Base-by-base conservation (phyloP, 2,888 invertebrate genomes). In the Rhagonycha lutea region DNA sequence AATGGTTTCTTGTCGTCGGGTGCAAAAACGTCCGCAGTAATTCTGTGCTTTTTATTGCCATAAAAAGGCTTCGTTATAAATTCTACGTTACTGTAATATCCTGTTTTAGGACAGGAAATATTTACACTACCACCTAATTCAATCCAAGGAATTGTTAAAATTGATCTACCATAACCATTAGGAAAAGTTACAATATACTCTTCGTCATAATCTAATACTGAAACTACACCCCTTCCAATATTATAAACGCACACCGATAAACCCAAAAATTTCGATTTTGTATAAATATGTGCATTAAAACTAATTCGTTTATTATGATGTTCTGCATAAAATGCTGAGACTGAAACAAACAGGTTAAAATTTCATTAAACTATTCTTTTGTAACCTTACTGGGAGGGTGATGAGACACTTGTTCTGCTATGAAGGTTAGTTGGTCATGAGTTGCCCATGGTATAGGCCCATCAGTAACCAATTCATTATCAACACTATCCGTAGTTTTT, bases 321-420 rank as follows among this genome's bases (percentile, higher is more conserved):
- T 87, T 99, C 99, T 18, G 98, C 99, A 90, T 99, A 99, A 90
- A 99, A 99, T 26, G 98, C 99, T 74, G 99, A 99, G 84, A 99
- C 96, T 95, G 87, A 79, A 87, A 88, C 78, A 73, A 68, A 69
- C 14, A 7, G 10, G 14, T n/a, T 60, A 47, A n/a, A 63, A n/a
- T 47, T 47, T 47, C 61, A 67, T 12, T 28, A 47, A 65, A 28
- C 10, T n/a, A 62, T 14, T 14, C 14, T 23, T 61, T 14, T 32
- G 47, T 29, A 14, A 29, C 69, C 47, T 88, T 89, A 95, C 96
- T 96, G 80, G 99, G 99, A 65, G 99, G 99, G 90, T 99, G 99
- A 90, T 99, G 99, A 9, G 98, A 99, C 11, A 99, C 98, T 89
- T 99, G 99, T 87, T 99, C 99, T 4, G 99, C 97, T 69, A 99